A percentile compares a stretch with the other conserved stretches of the same genome.
Evolutionary conservation across 2,113 vertebrate genomes (phyloP).

Genomic region (Hydropotes inermis): DNA sequence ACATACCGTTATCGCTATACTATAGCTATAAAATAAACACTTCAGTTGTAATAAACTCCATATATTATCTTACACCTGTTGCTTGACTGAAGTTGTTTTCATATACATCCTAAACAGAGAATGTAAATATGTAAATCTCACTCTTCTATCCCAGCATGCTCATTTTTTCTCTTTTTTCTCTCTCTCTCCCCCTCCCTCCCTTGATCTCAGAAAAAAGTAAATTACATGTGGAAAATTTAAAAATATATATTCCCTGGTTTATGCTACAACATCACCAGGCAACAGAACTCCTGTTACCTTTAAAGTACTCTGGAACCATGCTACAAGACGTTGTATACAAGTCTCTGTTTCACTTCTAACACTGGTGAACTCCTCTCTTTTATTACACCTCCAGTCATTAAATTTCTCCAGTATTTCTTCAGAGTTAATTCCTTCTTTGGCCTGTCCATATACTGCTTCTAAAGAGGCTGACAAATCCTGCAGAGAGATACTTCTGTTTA

Average conservation of each 20-base stretch:
- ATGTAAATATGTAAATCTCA: not conserved
- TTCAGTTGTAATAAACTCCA: not conserved
- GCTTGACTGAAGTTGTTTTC: not conserved
- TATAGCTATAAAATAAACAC: not conserved
- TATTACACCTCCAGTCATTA: conserved; percentile 78
- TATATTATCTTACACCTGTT: not conserved
- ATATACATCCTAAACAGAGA: not conserved
- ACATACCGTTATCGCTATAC: not conserved
- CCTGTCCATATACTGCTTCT: conserved; percentile 67
- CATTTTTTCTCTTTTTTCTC: not conserved
- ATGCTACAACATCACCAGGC: not conserved
- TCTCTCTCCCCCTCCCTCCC: not conserved
- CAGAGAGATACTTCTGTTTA: conserved; percentile 13
- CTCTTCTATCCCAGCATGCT: not conserved
- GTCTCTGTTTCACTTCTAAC: conserved; percentile 76
- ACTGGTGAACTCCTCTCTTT: conserved; percentile 71
- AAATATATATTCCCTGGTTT: not conserved
- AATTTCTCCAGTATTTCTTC: conserved; percentile 78
- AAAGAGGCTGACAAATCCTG: conserved; percentile 79
- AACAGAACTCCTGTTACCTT: conserved; percentile 66
- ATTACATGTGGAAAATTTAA: not conserved
- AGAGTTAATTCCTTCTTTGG: conserved; percentile 62
- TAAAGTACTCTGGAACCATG: conserved; percentile 76
- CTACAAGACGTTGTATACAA: conserved; percentile 74
- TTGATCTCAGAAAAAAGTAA: not conserved